phyloP scores from a whole-genome alignment of 2,888 invertebrate species.

The Brassicogethes aeneus region DNA sequence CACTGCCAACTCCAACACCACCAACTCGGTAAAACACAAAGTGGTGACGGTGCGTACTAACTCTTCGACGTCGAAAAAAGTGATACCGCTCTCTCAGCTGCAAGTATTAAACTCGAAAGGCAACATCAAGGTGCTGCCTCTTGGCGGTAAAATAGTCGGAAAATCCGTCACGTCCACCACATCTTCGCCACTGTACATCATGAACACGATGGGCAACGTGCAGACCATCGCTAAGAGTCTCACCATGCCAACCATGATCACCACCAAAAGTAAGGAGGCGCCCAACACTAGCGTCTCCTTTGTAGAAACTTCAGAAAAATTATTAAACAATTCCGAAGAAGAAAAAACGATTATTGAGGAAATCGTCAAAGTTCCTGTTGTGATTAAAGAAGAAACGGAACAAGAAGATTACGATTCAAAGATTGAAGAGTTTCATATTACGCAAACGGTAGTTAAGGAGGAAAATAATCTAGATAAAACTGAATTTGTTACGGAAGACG shows the following conservation, averaged over 20 bases:
- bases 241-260: constrained; percentile 8
- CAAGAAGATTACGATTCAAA: constrained; percentile 23
- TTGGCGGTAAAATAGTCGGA: constrained; percentile 34
- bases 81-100: constrained; percentile 36
- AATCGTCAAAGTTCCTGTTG: constrained; percentile 19
- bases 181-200: constrained; percentile 28
- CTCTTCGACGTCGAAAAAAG: constrained; percentile 32
- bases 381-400: constrained; percentile 13
- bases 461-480: no score
- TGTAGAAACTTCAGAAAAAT: no score
- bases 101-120: constrained; percentile 38
- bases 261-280: constrained; percentile 7
- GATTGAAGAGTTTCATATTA: constrained; percentile 25
- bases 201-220: constrained; percentile 22
- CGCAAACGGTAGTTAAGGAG: no score
- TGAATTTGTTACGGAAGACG: no score
- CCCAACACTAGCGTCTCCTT: constrained; percentile 1
- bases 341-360: constrained; percentile 21
- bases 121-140: constrained; percentile 36
- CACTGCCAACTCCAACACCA: constrained; percentile 19
- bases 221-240: constrained; percentile 12
- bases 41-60: constrained; percentile 36
- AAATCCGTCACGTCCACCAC: constrained; percentile 27
- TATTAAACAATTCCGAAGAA: constrained; percentile 11
- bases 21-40: constrained; percentile 32